Evolutionary conservation across 2,888 invertebrate genomes (phyloP), one percentile per base, ranked within the genome.

Genomic region (Clistopyga incitator): DNA sequence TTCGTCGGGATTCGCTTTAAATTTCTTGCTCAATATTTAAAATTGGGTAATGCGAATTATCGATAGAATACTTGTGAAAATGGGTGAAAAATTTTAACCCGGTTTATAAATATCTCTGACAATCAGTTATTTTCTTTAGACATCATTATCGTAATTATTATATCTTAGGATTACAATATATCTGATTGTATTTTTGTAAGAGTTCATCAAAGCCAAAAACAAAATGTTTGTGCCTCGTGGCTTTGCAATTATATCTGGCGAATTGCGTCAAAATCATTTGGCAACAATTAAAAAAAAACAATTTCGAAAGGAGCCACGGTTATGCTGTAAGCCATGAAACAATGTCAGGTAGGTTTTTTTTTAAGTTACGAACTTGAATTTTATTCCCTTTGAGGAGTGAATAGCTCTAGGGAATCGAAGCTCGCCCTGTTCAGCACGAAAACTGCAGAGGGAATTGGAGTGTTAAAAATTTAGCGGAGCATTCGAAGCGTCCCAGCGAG

Each of bases 381-480:
- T 18, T 34, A 34, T 61, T 18, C 6, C 29, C 6, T 34, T 8
- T 6, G 8, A 34, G 10, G 6, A 34, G 29, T n/a, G 29, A n/a
- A 8, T 8, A 29, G n/a, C 18, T 34, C 34, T 3, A 15, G 59
- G 34, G 34, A 61, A n/a, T n/a, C 59, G 13, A 13, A 25, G n/a
- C n/a, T 2, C 8, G 2, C n/a, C 15, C 29, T n/a, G 34, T 61
- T 34, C n/a, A n/a, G 18, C 59, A 34, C n/a, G n/a, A 34, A 34
- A 34, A 61, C 59, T n/a, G 34, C 59, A 29, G n/a, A n/a, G 34
- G 34, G n/a, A 61, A 61, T 61, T 29, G 34, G n/a, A 34, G 29
- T 29, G 29, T 61, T 29, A n/a, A 61, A 61, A 61, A 61, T 61
- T 29, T 10, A 59, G 34, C 34, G 8, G 29, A 29, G 59, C 59